Conservation (phyloP, 2,113 vertebrate species). For the Perca fluviatilis region DNA sequence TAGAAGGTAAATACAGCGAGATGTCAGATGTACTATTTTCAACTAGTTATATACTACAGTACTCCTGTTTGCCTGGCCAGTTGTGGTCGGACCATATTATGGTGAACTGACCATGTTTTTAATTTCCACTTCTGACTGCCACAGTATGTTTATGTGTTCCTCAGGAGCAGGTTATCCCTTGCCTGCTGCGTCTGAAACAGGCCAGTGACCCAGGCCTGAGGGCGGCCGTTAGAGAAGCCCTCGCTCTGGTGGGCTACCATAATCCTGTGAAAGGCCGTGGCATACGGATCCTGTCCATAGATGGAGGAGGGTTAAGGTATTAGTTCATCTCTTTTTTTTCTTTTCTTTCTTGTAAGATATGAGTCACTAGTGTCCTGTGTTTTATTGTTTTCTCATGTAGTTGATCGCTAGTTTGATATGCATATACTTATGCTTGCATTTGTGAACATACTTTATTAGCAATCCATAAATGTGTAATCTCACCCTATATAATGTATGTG, state of each 20-base stretch:
- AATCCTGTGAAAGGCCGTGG: slow-evolving; percentile 93
- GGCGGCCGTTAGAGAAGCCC: slow-evolving; percentile 92
- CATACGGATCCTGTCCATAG: slow-evolving; percentile 91
- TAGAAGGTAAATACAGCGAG: neutral
- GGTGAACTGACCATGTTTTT: neutral
- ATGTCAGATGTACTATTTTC: neutral
- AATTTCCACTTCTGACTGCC: slow-evolving; percentile 17
- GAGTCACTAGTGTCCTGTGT: neutral
- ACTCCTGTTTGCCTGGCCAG: neutral
- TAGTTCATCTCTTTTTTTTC: neutral
- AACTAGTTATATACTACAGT: neutral
- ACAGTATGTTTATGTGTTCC: slow-evolving; percentile 31
- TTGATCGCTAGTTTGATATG: no score
- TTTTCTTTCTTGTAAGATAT: neutral
- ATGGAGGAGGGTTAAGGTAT: slow-evolving; percentile 92
- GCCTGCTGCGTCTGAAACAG: slow-evolving; percentile 90
- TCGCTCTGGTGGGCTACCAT: slow-evolving; percentile 91
- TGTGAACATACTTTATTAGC: no score
- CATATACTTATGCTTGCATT: no score
- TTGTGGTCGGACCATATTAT: neutral
- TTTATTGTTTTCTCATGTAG: neutral
- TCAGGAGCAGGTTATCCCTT: slow-evolving; percentile 92
- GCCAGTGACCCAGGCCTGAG: slow-evolving; percentile 89
- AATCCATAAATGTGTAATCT: no score
- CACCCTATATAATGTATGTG: no score